Percentiles rank a stretch among this genome's conserved stretches.
These are phyloP conservation scores for Diabrotica virgifera DNA, from an alignment of 1,140 invertebrate genomes.

Conservation along the genomic window DNA sequence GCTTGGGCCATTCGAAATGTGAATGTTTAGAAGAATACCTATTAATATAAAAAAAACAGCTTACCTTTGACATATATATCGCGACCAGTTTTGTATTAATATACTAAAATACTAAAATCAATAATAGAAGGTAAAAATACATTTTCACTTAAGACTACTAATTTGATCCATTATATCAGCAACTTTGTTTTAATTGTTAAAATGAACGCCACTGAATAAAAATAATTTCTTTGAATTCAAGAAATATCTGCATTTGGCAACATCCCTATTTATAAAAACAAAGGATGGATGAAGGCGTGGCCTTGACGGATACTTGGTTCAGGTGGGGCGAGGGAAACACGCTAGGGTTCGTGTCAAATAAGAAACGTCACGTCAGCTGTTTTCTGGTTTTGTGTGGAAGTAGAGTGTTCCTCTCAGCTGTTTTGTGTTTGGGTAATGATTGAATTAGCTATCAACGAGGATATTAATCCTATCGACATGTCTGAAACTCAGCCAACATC, in stretches of 20 bases:
- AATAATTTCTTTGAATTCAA: too few relatives aligned
- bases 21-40: too few relatives aligned
- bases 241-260: not conserved
- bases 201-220: too few relatives aligned
- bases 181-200: too few relatives aligned
- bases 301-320: not conserved
- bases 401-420: slow-evolving; percentile 31
- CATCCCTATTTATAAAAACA: not conserved
- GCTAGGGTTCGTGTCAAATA: slow-evolving; percentile 9
- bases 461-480: slow-evolving; percentile 30
- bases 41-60: too few relatives aligned
- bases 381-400: slow-evolving; percentile 25
- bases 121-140: too few relatives aligned
- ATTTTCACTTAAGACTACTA: too few relatives aligned
- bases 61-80: too few relatives aligned
- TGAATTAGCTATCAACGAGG: slow-evolving; percentile 1
- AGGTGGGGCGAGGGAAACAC: slow-evolving; percentile 4
- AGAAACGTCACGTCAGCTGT: slow-evolving; percentile 40
- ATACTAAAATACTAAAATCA: too few relatives aligned
- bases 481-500: slow-evolving; percentile 51
- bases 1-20: too few relatives aligned
- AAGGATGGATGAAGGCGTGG: slow-evolving; percentile 9
- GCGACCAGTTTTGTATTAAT: too few relatives aligned
- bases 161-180: too few relatives aligned
- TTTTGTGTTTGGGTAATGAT: slow-evolving; percentile 33